Percentiles rank a stretch among this genome's conserved stretches.
These are phyloP conservation scores for Leucozona laternaria DNA, from an alignment of 2,888 invertebrate genomes.

Conservation along the genomic window DNA sequence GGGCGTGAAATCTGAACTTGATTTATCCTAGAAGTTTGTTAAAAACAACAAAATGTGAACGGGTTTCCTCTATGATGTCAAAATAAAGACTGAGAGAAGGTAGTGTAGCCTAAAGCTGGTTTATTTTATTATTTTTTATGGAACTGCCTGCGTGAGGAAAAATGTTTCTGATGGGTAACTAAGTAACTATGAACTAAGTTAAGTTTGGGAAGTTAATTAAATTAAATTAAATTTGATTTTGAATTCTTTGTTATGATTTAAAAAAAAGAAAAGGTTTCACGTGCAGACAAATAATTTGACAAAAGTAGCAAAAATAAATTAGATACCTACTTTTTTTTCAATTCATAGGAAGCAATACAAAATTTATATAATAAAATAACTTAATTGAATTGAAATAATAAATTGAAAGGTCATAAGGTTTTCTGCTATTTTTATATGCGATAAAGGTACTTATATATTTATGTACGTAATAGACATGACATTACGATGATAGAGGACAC, in stretches of 20 bases:
- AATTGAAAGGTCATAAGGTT: too few relatives aligned
- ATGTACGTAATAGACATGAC: too few relatives aligned
- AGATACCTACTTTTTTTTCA: too few relatives aligned
- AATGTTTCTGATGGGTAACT: too few relatives aligned
- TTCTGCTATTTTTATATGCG: too few relatives aligned
- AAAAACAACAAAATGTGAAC: not conserved
- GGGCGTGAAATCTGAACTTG: not conserved
- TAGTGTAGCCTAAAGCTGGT: not conserved
- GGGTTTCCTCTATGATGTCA: not conserved
- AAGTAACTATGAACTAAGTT: not conserved
- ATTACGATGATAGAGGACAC: too few relatives aligned
- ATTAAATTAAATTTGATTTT: not conserved
- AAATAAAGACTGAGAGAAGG: not conserved
- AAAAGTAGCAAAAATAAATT: too few relatives aligned
- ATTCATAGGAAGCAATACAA: too few relatives aligned
- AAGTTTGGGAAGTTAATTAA: not conserved
- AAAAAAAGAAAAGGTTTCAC: not conserved
- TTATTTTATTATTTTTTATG: not conserved
- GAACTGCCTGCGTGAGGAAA: not conserved
- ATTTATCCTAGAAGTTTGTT: not conserved
- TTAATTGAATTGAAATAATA: too few relatives aligned
- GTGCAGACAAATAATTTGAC: not conserved
- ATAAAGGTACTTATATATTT: too few relatives aligned
- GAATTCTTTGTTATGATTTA: not conserved
- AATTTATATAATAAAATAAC: too few relatives aligned